A percentile compares a stretch with the other conserved stretches of the same genome.
phyloP scores from a whole-genome alignment of 2,797 vertebrate species.

The Ispidina picta region DNA sequence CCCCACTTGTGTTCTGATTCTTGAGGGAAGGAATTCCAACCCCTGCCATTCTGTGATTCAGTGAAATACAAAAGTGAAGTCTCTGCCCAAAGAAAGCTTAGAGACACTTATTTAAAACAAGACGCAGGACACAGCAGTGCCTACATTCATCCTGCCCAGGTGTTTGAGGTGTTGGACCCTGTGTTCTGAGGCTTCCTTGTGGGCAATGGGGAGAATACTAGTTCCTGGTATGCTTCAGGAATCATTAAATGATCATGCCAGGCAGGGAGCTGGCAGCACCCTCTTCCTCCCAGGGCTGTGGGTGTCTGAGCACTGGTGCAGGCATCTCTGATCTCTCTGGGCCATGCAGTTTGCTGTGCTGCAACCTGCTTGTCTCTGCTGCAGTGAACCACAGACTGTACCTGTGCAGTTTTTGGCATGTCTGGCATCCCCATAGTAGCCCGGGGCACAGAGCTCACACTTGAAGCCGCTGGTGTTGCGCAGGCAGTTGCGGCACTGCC shows the following conservation, averaged over 20 bases:
- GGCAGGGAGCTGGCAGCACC: no score
- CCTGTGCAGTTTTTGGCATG: constrained; percentile 89
- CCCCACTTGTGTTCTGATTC: not conserved
- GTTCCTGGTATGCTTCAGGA: not conserved
- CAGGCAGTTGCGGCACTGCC: constrained; percentile 91
- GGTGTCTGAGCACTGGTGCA: not conserved
- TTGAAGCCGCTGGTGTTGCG: constrained; percentile 87
- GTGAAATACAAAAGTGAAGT: not conserved
- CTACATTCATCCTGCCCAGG: not conserved
- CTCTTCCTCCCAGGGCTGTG: not conserved
- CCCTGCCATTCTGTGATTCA: no score
- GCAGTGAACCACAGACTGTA: constrained; percentile 24
- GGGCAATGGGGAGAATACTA: not conserved
- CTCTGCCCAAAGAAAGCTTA: not conserved
- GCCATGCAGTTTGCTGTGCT: not conserved
- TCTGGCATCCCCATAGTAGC: constrained; percentile 92
- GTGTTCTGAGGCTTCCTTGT: not conserved
- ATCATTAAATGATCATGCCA: not conserved
- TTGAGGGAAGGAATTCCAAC: not conserved
- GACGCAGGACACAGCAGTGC: not conserved
- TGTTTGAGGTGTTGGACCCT: not conserved
- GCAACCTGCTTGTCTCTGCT: not conserved
- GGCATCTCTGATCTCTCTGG: not conserved
- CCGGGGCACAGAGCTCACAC: constrained; percentile 89
- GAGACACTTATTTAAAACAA: not conserved